These are phyloP conservation scores for Aethina tumida DNA, from an alignment of 1,140 invertebrate species.

Conservation along the genomic window DNA sequence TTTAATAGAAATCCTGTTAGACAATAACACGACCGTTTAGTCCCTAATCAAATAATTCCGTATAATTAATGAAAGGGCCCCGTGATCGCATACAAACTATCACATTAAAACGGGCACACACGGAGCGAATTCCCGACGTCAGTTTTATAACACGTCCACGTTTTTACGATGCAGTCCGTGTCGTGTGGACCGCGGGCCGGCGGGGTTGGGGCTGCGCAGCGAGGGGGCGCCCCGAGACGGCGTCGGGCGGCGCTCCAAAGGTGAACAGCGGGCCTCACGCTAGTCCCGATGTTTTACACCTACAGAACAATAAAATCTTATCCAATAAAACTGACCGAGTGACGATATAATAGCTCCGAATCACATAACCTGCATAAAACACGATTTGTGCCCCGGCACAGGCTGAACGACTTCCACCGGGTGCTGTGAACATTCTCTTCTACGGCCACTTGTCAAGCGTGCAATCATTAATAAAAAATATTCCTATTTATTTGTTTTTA, in stretches of 20 bases:
- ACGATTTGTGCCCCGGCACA: not conserved
- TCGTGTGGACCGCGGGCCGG: not conserved
- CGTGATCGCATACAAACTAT: too few species aligned
- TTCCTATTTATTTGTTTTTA: not conserved
- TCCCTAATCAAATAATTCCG: too few species aligned
- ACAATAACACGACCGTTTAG: too few species aligned
- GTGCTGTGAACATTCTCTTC: too few species aligned
- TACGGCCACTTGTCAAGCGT: too few species aligned
- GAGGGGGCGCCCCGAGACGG: slow-evolving; percentile 1
- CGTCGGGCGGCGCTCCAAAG: slow-evolving; percentile 7
- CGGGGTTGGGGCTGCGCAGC: not conserved
- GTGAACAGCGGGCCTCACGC: slow-evolving; percentile 13
- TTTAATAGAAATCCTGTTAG: too few species aligned
- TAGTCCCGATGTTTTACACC: slow-evolving; percentile 21
- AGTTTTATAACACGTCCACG: slow-evolving; percentile 3
- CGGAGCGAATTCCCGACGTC: too few species aligned
- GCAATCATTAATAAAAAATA: slow-evolving; percentile 12
- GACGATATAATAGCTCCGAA: slow-evolving; percentile 22
- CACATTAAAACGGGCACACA: too few species aligned
- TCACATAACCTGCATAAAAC: slow-evolving; percentile 13
- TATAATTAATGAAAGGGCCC: too few species aligned
- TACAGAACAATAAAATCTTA: slow-evolving; percentile 24
- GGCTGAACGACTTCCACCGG: not conserved
- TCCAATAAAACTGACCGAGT: slow-evolving; percentile 22
- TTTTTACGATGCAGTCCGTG: not conserved